Base-by-base conservation (phyloP, 2,113 vertebrate species). In the Chionomys nivalis region DNA sequence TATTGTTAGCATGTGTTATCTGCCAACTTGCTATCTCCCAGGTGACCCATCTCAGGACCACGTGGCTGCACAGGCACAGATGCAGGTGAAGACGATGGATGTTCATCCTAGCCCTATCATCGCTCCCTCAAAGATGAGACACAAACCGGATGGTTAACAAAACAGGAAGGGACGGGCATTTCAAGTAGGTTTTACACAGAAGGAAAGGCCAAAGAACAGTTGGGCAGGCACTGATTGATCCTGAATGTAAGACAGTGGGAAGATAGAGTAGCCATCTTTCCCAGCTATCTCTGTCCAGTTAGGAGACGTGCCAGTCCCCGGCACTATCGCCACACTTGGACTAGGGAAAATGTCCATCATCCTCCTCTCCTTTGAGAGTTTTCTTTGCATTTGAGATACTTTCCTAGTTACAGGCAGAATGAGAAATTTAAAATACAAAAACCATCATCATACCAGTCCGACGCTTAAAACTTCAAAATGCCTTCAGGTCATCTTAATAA, bases 391-490 rank as follows among this genome's bases (percentile, higher is more conserved):
- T 78, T 55, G 8, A 39, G n/a, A 36, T 31, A 12, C 82, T 94
- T 96, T 94, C 55, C 61, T 78, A 66, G 82, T 65, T 92, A 42
- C 23, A 21, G 10, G 52, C 39, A 96, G 52, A 94, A 92, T 2
- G 61, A 97, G 42, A 92, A 72, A 93, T 94, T 94, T 91, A 94
- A 95, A 94, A 94, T 90, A 88, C 55, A 87, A 96, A 96, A 85
- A 13, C 87, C 44, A 95, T 95, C 44, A 95, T 94, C 66, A 44
- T n/a, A 77, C 66, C 42, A 89, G 14, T 31, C 33, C 86, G 39
- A 28, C 75, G 42, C 61, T 95, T 91, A 90, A 93, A 96, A 94
- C 28, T 66, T 63, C 81, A 93, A 91, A 90, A 55, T 91, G 55
- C 72, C 49, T 95, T 95, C 49, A 36, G 47, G 87, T 73, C 76